Evolutionary conservation across 2,113 vertebrate species (phyloP).

Genomic region (Poicephalus gulielmi): DNA sequence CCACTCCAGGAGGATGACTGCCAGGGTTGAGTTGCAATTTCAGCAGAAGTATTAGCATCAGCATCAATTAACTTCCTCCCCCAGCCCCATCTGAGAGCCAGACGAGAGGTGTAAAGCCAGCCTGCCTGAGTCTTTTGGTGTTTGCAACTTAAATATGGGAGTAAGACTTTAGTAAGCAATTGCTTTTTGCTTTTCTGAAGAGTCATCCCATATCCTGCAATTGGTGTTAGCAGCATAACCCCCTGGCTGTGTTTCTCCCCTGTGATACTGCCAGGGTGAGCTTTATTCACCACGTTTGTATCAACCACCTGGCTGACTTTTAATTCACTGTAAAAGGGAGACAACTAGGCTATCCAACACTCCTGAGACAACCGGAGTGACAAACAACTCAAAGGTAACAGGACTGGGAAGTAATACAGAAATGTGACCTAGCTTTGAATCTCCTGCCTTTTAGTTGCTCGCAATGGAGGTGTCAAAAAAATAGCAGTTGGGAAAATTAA

Average conservation of each 20-base stretch:
- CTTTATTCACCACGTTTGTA: neutral
- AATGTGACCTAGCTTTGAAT: neutral
- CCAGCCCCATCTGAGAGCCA: slow-evolving; percentile 1
- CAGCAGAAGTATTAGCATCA: neutral
- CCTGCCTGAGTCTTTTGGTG: neutral
- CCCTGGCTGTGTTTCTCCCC: neutral
- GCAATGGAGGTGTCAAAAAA: neutral
- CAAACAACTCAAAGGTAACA: neutral
- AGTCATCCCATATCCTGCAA: neutral
- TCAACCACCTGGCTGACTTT: neutral
- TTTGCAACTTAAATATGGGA: neutral
- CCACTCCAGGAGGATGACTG: fast-evolving
- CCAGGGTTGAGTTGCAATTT: neutral
- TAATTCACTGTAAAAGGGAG: neutral
- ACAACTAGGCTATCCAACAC: neutral
- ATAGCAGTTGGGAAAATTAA: neutral
- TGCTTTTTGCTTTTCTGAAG: neutral
- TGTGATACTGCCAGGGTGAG: neutral
- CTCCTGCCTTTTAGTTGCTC: neutral
- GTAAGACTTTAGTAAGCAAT: neutral
- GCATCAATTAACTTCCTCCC: neutral
- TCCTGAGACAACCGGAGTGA: neutral
- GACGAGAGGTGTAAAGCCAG: neutral
- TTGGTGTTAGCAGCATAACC: neutral
- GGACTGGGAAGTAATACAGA: neutral